A percentile compares a stretch with the other conserved stretches of the same genome.
phyloP scores from a whole-genome alignment of 2,888 invertebrate species.

The Choristoneura rosaceana region DNA sequence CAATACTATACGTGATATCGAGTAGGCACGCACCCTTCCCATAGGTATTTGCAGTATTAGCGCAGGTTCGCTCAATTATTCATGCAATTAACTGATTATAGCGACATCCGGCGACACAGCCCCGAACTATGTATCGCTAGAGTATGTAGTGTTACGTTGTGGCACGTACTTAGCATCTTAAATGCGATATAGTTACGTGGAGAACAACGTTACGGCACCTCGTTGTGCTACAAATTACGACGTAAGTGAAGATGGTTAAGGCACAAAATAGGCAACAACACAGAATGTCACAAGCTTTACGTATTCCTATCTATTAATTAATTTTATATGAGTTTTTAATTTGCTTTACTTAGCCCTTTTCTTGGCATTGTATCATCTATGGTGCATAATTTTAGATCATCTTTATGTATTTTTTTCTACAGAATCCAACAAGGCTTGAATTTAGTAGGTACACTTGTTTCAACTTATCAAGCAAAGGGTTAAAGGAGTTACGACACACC shows the following conservation, averaged over 20 bases:
- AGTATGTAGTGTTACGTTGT: background rate
- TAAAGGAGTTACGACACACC: too few relatives aligned
- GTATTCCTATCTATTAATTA: too few relatives aligned
- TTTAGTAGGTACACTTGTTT: too few relatives aligned
- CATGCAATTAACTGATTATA: conserved; percentile 85
- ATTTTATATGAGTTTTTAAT: too few relatives aligned
- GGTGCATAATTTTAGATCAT: too few relatives aligned
- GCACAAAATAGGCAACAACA: background rate
- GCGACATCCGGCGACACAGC: conserved; percentile 59
- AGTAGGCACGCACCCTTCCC: conserved; percentile 12
- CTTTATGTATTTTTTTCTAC: too few relatives aligned
- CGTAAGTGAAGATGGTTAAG: background rate
- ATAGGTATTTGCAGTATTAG: conserved; percentile 44
- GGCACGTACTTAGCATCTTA: conserved; percentile 19
- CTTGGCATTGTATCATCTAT: too few relatives aligned
- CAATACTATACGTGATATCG: background rate
- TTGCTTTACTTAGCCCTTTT: too few relatives aligned
- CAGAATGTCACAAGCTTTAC: background rate
- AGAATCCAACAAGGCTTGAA: too few relatives aligned
- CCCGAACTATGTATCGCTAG: conserved; percentile 15
- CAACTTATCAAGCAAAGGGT: too few relatives aligned
- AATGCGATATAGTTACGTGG: conserved; percentile 14
- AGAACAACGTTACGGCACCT: background rate
- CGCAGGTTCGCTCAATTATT: conserved; percentile 72
- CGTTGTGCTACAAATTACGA: background rate